Percentiles rank a stretch among this genome's conserved stretches.
Conservation (phyloP, 2,888 invertebrate genomes). For the Acanthosepion esculentum region DNA sequence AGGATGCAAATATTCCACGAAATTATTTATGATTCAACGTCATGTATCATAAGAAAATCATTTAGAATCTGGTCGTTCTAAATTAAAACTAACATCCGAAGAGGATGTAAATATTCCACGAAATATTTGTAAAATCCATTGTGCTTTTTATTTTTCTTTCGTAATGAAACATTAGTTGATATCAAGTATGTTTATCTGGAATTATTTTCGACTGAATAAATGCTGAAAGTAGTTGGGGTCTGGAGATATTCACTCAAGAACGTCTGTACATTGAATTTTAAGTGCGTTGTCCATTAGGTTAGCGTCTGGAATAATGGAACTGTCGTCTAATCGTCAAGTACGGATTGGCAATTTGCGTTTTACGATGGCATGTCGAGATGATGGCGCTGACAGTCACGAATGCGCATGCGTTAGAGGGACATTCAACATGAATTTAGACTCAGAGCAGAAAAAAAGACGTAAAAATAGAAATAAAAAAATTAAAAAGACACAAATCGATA, state of each 20-base stretch:
- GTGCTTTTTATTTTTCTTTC: too few relatives aligned
- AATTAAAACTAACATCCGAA: too few relatives aligned
- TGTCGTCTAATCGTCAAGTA: neutral
- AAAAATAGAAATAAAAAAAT: neutral
- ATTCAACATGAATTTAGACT: neutral
- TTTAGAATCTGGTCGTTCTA: too few relatives aligned
- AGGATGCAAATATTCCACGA: too few relatives aligned
- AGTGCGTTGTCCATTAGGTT: constrained; percentile 9
- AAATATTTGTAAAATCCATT: too few relatives aligned
- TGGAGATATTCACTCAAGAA: neutral
- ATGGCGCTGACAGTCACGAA: constrained; percentile 6
- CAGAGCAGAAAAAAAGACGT: neutral
- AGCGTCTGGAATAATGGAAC: neutral
- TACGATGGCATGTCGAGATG: neutral
- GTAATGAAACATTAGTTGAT: too few relatives aligned
- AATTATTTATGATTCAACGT: too few relatives aligned
- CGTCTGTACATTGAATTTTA: neutral
- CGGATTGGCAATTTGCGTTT: constrained; percentile 11
- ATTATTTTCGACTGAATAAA: neutral
- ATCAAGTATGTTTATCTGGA: neutral
- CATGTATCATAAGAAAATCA: too few relatives aligned
- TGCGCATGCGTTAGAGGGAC: neutral
- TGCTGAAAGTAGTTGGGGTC: neutral
- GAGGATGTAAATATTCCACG: too few relatives aligned
- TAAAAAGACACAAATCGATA: neutral